These are phyloP conservation scores for Drosophila antonietae DNA, from an alignment of 2,888 invertebrate genomes.

Conservation along the genomic window DNA sequence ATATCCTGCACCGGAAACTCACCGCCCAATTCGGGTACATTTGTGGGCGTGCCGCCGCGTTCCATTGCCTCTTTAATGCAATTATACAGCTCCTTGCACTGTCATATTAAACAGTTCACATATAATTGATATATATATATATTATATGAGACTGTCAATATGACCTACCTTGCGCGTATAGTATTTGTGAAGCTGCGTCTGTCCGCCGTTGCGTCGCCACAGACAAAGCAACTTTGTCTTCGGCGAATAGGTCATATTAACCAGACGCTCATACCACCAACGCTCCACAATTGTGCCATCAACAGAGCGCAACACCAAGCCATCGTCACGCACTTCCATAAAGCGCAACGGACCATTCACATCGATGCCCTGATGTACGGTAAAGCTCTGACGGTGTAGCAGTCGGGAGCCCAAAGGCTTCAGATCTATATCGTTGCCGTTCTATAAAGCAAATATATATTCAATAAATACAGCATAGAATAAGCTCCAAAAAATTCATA, in stretches of 20 bases:
- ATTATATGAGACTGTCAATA: not conserved
- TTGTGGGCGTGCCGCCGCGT: slow-evolving; percentile 89
- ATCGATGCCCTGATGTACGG: slow-evolving; percentile 98
- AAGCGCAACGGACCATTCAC: slow-evolving; percentile 94
- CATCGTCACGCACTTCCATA: slow-evolving; percentile 98
- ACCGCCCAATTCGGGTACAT: slow-evolving; percentile 88
- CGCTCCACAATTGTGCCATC: slow-evolving; percentile 95
- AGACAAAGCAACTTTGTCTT: slow-evolving; percentile 98
- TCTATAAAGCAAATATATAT: slow-evolving; percentile 86
- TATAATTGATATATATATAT: slow-evolving; percentile 27
- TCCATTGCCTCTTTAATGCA: slow-evolving; percentile 99
- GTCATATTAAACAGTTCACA: slow-evolving; percentile 62
- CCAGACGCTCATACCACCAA: slow-evolving; percentile 99
- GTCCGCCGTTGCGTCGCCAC: slow-evolving; percentile 97
- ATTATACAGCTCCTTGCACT: slow-evolving; percentile 99
- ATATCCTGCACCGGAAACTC: slow-evolving; percentile 99
- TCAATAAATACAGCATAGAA: not conserved
- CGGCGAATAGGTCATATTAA: slow-evolving; percentile 99
- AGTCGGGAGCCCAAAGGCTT: slow-evolving; percentile 97
- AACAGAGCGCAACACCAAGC: slow-evolving; percentile 92
- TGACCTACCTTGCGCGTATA: slow-evolving; percentile 96
- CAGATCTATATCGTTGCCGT: slow-evolving; percentile 98
- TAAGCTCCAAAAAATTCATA: no score
- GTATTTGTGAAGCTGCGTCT: slow-evolving; percentile 98
- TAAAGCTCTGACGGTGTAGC: slow-evolving; percentile 98